These are phyloP conservation scores for Scomberomorus guttatus DNA, from an alignment of 2,797 vertebrate genomes.

Conservation along the genomic window DNA sequence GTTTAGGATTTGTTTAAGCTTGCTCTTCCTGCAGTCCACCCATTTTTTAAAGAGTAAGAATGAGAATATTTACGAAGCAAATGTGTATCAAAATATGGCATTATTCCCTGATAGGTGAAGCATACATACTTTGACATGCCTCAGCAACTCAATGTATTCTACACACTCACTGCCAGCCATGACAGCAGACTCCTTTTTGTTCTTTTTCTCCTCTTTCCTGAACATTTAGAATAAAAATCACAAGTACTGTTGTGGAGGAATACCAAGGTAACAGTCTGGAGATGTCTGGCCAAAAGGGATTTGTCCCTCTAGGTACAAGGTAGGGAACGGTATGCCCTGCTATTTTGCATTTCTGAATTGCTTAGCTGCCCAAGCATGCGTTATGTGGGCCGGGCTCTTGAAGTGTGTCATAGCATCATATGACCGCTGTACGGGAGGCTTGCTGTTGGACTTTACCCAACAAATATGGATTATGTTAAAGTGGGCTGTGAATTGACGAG, in stretches of 20 bases:
- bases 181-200: conserved; percentile 81
- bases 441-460: conserved; percentile 97
- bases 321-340: conserved; percentile 86
- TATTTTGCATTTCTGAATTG: conserved; percentile 98
- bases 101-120: conserved; percentile 85
- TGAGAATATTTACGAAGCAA: conserved; percentile 79
- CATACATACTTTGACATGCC: conserved; percentile 82
- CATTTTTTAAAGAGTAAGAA: conserved; percentile 46
- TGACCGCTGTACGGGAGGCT: conserved; percentile 90
- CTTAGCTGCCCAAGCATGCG: conserved; percentile 98
- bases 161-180: conserved; percentile 80
- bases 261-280: conserved; percentile 88
- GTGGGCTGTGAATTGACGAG: conserved; percentile 96
- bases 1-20: conserved; percentile 32
- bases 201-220: conserved; percentile 75
- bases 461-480: conserved; percentile 99
- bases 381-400: conserved; percentile 88
- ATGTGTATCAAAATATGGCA: conserved; percentile 84
- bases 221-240: conserved; percentile 86
- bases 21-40: conserved; percentile 13
- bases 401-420: conserved; percentile 94
- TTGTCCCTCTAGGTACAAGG: conserved; percentile 93
- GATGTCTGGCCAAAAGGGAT: conserved; percentile 95
- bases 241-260: conserved; percentile 84
- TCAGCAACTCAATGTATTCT: conserved; percentile 83